Base-by-base conservation (phyloP, 2,797 vertebrate species). In the Carcharodon carcharias region DNA sequence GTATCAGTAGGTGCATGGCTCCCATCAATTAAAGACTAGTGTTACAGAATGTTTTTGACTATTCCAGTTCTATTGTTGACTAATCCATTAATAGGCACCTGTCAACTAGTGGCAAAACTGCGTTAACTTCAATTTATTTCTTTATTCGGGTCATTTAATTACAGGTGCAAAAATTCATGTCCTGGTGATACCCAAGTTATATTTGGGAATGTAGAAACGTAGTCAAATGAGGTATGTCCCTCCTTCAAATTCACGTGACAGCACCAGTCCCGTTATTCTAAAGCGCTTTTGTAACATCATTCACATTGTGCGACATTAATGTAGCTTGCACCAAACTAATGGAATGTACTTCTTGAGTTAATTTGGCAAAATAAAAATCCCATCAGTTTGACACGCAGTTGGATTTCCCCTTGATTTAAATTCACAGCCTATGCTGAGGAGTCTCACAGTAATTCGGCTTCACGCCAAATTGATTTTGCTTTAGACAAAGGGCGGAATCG, bases 111-210 rank as follows among this genome's bases (percentile, higher is more conserved):
- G 16, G 58, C 56, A 63, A 63, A 61, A 63, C 58, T 35, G 61
- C 16, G 40, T 63, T 92, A 92, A 92, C 58, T 92, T 92, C 31
- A 8, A 40, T 92, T 92, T 92, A n/a, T 92, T 92, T 58, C 88
- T n/a, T 63, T 92, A 21, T 61, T 61, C 35, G 92, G 89, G 58
- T 61, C 31, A 92, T 35, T 21, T 63, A 63, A 21, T 58, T 92
- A 2, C 58, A 40, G 35, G 35, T n/a, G 16, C 18, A n/a, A 92
- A 63, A 92, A 92, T 5, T 92, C 31, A n/a, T 92, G 73, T 12
- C 67, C 26, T 71, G 26, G 4, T 71, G 67, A 28, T 6, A 71
- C 67, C 67, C 67, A 77, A 77, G 3, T 77, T 77, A 77, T 35
- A 77, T 67, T 67, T 67, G 18, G 4, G 28, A 77, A 77, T 35